Evolutionary conservation across 2,797 vertebrate genomes (phyloP), one percentile per base, ranked within the genome.

Genomic region (Anguilla obscura): DNA sequence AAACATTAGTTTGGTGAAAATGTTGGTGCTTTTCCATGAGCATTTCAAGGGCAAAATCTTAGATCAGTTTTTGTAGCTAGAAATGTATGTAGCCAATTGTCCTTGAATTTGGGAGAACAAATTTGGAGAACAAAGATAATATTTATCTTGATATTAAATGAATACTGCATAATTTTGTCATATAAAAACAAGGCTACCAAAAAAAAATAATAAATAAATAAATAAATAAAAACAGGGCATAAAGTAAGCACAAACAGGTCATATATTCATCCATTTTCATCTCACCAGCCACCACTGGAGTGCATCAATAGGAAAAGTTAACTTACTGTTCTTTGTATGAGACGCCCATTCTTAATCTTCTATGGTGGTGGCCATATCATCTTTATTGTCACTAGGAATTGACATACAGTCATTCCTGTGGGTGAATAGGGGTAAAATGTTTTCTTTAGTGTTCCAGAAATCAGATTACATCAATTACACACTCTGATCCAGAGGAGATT

Each of bases 301-400:
- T 90, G 58, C 85, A 89, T 88, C 85, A 82, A 76, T 82, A 88
- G 83, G 90, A 86, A 91, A 90, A 91, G 91, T 85, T 88, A 87
- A 93, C 93, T 94, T 97, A 97, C 96, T 96, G 95, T 97, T 93
- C 91, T 92, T 48, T 91, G 91, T 90, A 90, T 86, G 89, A 88
- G 91, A 92, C 89, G 90, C 95, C 89, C 95, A 94, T 91, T 95
- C 95, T 95, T 98, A 98, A 91, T 98, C 97, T 91, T 97, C 96
- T 93, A 97, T 97, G 1, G 97, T 97, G 89, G 97, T 95, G 0
- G 94, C 94, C n/a, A 97, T 95, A 90, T 96, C 97, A 90, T 98
- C 98, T 96, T 98, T 99, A 94, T 98, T 98, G 94, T 98, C 98
- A 18, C 97, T 98, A 0, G 98, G 97, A 93, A 99, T 96, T 18